These are phyloP conservation scores for Limnephilus marmoratus DNA, from an alignment of 2,888 invertebrate genomes.

Conservation along the genomic window DNA sequence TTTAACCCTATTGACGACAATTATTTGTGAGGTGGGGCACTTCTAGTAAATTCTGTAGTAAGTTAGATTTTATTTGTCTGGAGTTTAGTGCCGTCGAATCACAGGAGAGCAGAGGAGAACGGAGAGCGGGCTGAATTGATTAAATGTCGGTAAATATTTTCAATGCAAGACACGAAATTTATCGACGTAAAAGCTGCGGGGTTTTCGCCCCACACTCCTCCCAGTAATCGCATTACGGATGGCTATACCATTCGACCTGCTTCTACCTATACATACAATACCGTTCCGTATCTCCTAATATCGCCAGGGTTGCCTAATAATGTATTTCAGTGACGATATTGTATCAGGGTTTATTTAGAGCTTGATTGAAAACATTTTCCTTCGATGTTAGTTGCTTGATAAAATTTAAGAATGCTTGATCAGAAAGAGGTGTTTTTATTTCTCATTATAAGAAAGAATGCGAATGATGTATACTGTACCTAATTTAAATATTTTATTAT, in stretches of 20 bases:
- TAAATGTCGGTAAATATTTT: slow-evolving; percentile 62
- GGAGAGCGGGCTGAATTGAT: slow-evolving; percentile 53
- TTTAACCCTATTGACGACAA: no score
- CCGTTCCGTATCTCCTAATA: not conserved
- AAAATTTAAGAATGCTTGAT: no score
- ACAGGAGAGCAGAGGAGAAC: slow-evolving; percentile 14
- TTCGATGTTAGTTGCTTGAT: no score
- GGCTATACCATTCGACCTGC: not conserved
- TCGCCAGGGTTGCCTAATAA: not conserved
- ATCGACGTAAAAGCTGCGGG: slow-evolving; percentile 60
- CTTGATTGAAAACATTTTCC: no score
- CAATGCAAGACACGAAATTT: slow-evolving; percentile 63
- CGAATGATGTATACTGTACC: no score
- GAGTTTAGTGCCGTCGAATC: not conserved
- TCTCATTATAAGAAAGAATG: no score
- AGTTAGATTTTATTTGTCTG: not conserved
- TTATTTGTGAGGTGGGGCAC: no score
- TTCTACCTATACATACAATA: not conserved
- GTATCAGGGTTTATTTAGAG: no score
- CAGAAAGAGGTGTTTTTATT: no score
- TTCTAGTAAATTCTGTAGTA: not conserved
- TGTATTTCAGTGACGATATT: not conserved
- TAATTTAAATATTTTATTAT: no score
- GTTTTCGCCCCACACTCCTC: slow-evolving; percentile 38
- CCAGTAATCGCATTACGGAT: slow-evolving; percentile 57